Evolutionary conservation across 2,113 vertebrate species (phyloP).

Genomic region (Hiodon tergisus): DNA sequence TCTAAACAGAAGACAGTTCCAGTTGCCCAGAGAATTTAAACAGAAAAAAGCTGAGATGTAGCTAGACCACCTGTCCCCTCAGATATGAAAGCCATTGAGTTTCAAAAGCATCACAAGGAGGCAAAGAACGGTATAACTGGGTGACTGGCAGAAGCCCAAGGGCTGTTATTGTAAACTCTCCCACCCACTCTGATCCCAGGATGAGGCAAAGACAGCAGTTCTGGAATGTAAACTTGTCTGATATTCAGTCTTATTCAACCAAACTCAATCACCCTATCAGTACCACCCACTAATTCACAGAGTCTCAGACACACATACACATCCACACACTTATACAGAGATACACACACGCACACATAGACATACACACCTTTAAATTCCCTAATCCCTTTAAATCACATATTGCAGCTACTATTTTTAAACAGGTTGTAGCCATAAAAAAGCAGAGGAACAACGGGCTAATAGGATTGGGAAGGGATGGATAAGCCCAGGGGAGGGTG

Average conservation of each 20-base stretch:
- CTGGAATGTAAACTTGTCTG: too few species aligned
- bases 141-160: too few species aligned
- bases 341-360: constrained; percentile 11
- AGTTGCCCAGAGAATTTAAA: too few species aligned
- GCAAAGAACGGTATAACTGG: too few species aligned
- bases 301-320: background rate
- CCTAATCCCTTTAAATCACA: constrained; percentile 25
- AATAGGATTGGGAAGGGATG: constrained; percentile 47
- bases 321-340: background rate
- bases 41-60: too few species aligned
- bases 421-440: constrained; percentile 34
- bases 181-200: too few species aligned
- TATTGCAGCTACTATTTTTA: constrained; percentile 48
- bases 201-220: too few species aligned
- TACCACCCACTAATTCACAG: background rate
- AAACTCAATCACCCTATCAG: background rate
- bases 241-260: background rate
- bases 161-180: too few species aligned
- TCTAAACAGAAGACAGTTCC: too few species aligned
- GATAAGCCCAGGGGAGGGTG: constrained; percentile 43
- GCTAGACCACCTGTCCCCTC: too few species aligned
- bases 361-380: background rate
- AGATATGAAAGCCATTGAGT: too few species aligned
- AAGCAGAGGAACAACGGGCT: constrained; percentile 48
- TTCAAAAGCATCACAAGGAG: too few species aligned